Conservation (phyloP, 2,797 vertebrate species). For the Neosalanx taihuensis region DNA sequence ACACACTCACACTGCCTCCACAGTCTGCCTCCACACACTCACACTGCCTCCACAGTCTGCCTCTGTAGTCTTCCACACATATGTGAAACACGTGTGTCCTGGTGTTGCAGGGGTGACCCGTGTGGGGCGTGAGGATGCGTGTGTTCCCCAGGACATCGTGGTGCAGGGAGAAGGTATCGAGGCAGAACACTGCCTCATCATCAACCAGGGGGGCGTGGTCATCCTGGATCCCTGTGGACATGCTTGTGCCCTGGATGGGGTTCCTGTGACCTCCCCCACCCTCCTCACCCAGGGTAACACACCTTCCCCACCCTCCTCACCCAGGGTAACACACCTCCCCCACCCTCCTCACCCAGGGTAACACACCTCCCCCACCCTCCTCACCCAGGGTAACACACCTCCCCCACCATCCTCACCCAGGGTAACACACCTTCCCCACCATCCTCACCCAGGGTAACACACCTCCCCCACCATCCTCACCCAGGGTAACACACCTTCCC, state of each 20-base stretch:
- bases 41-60: not conserved
- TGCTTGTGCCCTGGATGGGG: slow-evolving; percentile 76
- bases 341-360: not conserved
- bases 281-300: slow-evolving; percentile 78
- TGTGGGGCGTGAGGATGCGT: slow-evolving; percentile 76
- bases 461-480: too few species aligned
- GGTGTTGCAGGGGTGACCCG: slow-evolving; percentile 70
- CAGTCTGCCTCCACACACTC: not conserved
- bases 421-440: too few species aligned
- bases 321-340: too few species aligned
- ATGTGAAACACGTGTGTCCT: slow-evolving; percentile 7
- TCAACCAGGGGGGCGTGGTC: slow-evolving; percentile 72
- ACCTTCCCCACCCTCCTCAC: too few species aligned
- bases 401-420: too few species aligned
- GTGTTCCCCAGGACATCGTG: slow-evolving; percentile 73
- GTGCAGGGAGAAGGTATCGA: slow-evolving; percentile 75
- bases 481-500: too few species aligned
- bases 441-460: too few species aligned
- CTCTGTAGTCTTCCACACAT: not conserved
- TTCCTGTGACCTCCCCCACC: slow-evolving; percentile 71
- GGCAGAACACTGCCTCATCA: slow-evolving; percentile 76
- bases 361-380: too few species aligned
- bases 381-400: too few species aligned
- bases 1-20: not conserved
- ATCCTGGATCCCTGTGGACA: slow-evolving; percentile 78